Evolutionary conservation across 37 sponge, comb jelly and placozoan genomes (phyloP).

Genomic region (Corticium candelabrum): DNA sequence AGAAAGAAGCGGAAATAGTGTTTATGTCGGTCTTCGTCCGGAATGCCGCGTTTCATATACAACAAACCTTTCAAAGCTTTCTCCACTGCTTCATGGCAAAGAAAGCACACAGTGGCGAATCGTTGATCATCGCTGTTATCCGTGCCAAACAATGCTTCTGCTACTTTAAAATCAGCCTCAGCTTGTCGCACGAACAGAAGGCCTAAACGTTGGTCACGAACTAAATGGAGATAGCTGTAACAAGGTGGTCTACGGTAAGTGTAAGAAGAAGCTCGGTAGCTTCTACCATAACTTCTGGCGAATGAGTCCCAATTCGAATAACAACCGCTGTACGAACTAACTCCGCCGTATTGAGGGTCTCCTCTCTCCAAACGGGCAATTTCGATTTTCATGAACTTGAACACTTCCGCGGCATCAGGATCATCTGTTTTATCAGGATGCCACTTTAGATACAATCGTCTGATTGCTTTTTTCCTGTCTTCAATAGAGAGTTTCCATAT

Average conservation of each 20-base stretch:
- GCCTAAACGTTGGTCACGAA: not conserved
- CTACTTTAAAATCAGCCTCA: not conserved
- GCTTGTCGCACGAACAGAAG: not conserved
- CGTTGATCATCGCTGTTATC: not conserved
- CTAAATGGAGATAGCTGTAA: not conserved
- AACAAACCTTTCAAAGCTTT: conserved; percentile 50
- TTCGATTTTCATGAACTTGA: not conserved
- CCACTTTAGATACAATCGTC: conserved; percentile 26
- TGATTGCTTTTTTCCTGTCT: conserved; percentile 25
- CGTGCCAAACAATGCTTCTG: not conserved
- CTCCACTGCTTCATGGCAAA: conserved; percentile 52
- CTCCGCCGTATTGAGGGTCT: not conserved
- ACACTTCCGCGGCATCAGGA: not conserved
- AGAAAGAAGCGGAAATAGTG: conserved; percentile 2
- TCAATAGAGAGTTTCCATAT: conserved; percentile 27
- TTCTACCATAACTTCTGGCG: not conserved
- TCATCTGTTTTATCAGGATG: conserved; percentile 34
- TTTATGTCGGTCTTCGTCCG: not conserved
- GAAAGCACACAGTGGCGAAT: conserved; percentile 48
- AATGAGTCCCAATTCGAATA: not conserved
- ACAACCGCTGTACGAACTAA: not conserved
- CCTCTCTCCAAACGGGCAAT: not conserved
- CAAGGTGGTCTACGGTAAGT: not conserved
- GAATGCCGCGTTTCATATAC: conserved; percentile 35
- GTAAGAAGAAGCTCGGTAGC: too few relatives aligned